Evolutionary conservation across 2,888 invertebrate genomes (phyloP), one percentile per base, ranked within the genome.

Genomic region (Cheilosia scutellata): DNA sequence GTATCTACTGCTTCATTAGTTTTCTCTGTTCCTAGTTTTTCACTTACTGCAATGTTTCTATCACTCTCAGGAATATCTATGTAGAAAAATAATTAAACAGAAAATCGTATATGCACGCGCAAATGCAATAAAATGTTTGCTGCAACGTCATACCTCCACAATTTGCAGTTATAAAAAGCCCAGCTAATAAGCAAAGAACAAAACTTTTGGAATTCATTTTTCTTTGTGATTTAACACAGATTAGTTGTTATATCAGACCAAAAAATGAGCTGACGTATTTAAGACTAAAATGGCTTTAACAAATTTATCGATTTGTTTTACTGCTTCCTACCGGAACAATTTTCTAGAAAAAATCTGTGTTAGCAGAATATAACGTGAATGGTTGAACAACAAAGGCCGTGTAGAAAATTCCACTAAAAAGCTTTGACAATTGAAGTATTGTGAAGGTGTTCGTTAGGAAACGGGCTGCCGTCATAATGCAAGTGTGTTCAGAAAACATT

Each of bases 141-240:
- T 75, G 84, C 72, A 63, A 82, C 63, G 62, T 80, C 88, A 75
- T 83, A 89, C 89, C 88, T 87, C 89, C 75, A 87, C 89, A 88
- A 82, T 88, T 89, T 74, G 88, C 84, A 44, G 89, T 88, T 62
- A 88, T 88, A 83, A 91, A 88, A 60, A 91, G 88, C 68, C 89
- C 91, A 29, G 90, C 89, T 51, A 91, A 88, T 66, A 91, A 87
- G 88, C 87, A 90, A 75, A 90, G 68, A 70, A 90, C 82, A 88
- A 90, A 82, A 89, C 88, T 88, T 77, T 88, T 89, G 70, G 89
- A 89, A 88, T 90, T 90, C 91, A 91, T 91, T 88, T 87, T 89
- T 40, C 55, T 57, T 25, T 27, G 42, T 29, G 11, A 71, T 42
- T 47, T 29, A 37, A 62, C 53, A 53, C n/a, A 47, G 37, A 58